phyloP scores from a whole-genome alignment of 2,888 invertebrate genomes.

The Philhelius pedissequus region DNA sequence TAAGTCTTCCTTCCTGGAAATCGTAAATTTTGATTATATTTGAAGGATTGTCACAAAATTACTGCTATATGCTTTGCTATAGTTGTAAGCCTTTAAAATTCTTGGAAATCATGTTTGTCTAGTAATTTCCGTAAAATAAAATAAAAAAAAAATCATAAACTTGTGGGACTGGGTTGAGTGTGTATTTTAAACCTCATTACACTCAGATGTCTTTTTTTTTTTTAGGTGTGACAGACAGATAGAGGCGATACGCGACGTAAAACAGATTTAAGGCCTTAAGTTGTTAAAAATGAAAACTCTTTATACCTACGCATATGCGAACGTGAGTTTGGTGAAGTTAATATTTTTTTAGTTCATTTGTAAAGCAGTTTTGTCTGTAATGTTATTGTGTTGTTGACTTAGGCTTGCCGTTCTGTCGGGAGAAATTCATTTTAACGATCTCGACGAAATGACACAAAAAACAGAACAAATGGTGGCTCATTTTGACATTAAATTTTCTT shows the following conservation, averaged over 20 bases:
- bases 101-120: slow-evolving; percentile 36
- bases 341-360: not conserved
- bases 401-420: slow-evolving; percentile 56
- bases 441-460: slow-evolving; percentile 53
- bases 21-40: no score
- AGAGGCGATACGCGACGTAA: not conserved
- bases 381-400: slow-evolving; percentile 11
- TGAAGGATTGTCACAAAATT: no score
- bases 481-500: no score
- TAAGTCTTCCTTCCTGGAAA: no score
- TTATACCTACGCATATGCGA: not conserved
- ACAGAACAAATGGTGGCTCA: not conserved
- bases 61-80: no score
- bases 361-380: not conserved
- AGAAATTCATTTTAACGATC: slow-evolving; percentile 67
- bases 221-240: slow-evolving; percentile 42
- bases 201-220: slow-evolving; percentile 10
- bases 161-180: not conserved
- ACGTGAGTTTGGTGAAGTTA: slow-evolving; percentile 20
- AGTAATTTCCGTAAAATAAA: slow-evolving; percentile 21
- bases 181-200: slow-evolving; percentile 5
- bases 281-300: slow-evolving; percentile 53
- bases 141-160: not conserved
- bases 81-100: no score
- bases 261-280: slow-evolving; percentile 49